These are phyloP conservation scores for Lottia gigantea DNA, from an alignment of 2,888 invertebrate genomes.

Conservation along the genomic window DNA sequence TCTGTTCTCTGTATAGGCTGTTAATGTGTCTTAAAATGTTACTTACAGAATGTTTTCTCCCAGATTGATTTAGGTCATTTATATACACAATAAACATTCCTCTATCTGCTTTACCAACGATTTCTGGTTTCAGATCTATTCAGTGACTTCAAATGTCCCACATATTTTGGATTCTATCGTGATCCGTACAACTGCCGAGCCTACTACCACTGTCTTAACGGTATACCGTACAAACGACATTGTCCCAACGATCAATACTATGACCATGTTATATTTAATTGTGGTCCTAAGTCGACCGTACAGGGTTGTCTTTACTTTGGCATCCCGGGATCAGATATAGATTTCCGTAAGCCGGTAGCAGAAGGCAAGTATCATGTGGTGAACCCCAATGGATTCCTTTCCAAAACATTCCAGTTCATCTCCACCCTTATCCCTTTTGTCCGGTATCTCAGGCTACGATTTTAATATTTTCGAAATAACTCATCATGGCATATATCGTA, in stretches of 20 bases:
- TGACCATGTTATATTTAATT: slow-evolving; percentile 26
- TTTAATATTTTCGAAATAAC: no score
- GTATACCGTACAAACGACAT: slow-evolving; percentile 26
- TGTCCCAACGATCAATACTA: slow-evolving; percentile 27
- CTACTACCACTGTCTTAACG: slow-evolving; percentile 23
- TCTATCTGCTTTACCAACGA: no score
- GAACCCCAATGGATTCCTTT: no score
- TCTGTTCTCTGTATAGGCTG: no score
- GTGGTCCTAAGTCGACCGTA: slow-evolving; percentile 27
- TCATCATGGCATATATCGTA: background rate
- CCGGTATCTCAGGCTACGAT: no score
- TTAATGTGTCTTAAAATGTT: no score
- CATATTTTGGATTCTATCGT: slow-evolving; percentile 24
- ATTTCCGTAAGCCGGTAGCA: background rate
- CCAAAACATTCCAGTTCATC: no score
- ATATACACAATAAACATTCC: no score
- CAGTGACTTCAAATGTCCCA: slow-evolving; percentile 26
- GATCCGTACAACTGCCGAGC: slow-evolving; percentile 25
- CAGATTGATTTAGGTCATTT: no score
- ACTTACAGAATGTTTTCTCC: no score
- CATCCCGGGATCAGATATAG: background rate
- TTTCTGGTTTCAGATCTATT: background rate
- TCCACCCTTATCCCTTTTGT: no score
- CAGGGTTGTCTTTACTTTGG: slow-evolving; percentile 19
- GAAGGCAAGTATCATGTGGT: background rate